Percentiles rank a stretch among this genome's conserved stretches.
These are phyloP conservation scores for Palythoa grandis DNA, from an alignment of 92 coral and sea anemone species.

Conservation along the genomic window DNA sequence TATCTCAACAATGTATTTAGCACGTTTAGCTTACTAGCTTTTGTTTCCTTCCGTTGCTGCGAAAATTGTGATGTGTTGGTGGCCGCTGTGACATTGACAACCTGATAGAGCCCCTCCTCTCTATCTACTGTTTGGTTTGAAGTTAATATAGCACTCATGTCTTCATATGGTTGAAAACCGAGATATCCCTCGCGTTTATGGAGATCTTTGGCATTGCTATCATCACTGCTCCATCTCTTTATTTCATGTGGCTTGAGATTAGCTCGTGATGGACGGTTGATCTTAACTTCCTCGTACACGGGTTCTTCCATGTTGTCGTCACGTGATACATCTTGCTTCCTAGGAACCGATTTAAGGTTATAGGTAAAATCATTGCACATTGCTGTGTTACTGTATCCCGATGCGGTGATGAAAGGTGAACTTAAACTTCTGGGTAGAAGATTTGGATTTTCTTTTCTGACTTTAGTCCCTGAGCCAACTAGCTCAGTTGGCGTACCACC, in stretches of 20 bases:
- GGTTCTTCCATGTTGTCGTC: background rate
- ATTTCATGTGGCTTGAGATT: background rate
- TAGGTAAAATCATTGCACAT: background rate
- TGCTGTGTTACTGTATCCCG: background rate
- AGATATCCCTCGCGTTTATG: background rate
- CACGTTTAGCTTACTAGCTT: background rate
- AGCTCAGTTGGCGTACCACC: background rate
- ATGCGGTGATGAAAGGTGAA: background rate
- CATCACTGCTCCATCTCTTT: slow-evolving; percentile 13
- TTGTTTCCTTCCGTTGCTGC: background rate
- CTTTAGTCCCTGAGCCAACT: background rate
- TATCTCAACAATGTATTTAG: too few relatives aligned
- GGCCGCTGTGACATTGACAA: background rate
- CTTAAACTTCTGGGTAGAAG: background rate
- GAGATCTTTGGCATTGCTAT: background rate
- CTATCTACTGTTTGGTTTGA: background rate
- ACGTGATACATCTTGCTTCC: background rate
- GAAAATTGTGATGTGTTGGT: background rate
- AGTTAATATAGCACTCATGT: background rate
- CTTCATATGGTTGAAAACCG: slow-evolving; percentile 21
- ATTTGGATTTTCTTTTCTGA: background rate
- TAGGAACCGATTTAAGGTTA: background rate
- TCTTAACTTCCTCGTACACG: slow-evolving; percentile 1
- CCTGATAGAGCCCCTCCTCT: background rate
- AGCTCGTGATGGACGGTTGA: background rate